Evolutionary conservation across 2,113 vertebrate species (phyloP).

Genomic region (Caretta caretta): DNA sequence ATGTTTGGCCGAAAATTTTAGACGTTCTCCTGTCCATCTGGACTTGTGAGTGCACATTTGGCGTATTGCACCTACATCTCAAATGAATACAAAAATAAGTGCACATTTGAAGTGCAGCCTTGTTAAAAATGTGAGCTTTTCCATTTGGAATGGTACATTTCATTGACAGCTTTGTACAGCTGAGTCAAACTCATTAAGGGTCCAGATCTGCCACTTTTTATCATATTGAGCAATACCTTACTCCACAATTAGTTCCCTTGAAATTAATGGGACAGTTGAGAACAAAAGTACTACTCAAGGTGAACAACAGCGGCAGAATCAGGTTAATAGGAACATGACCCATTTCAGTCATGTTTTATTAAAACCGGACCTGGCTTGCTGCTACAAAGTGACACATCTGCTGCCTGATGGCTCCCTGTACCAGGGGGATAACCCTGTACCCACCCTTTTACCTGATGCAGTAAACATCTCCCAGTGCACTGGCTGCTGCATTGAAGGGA

Average conservation of each 20-base stretch:
- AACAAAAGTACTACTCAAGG: background rate
- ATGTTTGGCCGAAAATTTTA: background rate
- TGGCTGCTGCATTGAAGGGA: accelerated
- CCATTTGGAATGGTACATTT: background rate
- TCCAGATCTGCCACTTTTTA: background rate
- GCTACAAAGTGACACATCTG: background rate
- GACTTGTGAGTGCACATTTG: no score
- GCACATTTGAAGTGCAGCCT: background rate
- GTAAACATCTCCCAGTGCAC: background rate
- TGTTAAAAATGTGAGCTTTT: background rate
- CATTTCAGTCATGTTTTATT: background rate
- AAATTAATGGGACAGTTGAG: background rate
- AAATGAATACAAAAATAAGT: background rate
- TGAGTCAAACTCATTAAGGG: background rate
- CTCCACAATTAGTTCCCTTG: background rate
- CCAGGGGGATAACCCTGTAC: background rate
- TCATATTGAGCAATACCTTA: background rate
- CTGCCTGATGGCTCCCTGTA: background rate
- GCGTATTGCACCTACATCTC: no score
- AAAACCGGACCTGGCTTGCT: background rate
- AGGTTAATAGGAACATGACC: background rate
- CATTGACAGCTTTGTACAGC: background rate
- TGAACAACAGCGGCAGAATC: background rate
- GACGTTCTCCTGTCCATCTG: no score
- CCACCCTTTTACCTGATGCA: accelerated